Base-by-base conservation (phyloP, 53 echinoderm and acorn worm species). In the Patiria pectinifera region DNA sequence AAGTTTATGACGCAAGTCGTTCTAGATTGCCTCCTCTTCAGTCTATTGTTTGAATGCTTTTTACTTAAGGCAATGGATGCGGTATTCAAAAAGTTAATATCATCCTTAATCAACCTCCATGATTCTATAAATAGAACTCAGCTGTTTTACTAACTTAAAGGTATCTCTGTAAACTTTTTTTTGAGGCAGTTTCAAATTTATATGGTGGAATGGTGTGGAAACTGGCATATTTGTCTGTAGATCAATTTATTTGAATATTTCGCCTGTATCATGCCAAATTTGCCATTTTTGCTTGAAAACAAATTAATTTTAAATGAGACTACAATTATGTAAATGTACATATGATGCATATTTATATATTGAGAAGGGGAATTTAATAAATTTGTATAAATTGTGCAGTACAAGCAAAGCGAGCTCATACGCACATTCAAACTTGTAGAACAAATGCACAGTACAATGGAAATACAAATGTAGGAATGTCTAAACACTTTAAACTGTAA, bases 281-380 rank as follows among this genome's bases (percentile, higher is more conserved):
- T 24, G 74, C 74, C 74, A 74, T 74, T 74, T 35, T 22, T 74
- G 74, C 15, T 23, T 74, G 74, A 74, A 74, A 74, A 23, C 24
- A 23, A 74, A 74, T 23, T 74, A 18, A 74, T 21, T 74, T 74
- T 24, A 21, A 74, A 74, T n/a, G 24, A 74, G 24, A 18, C 66
- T 4, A 24, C 22, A 24, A 74, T 23, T n/a, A n/a, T 74, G 74
- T 74, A 74, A 74, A 74, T 74, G 66, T 66, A 18, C 10, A 22
- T 74, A 78, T 45, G 44, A 11, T 78, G 45, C 79, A 24, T 78
- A 78, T 78, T 78, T 78, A 78, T 78, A 78, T 78, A 78, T 78
- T 35, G 74, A n/a, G 19, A 23, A 23, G 21, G 5, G 70, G 12
- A 60, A 60, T 11, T 8, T 60, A 66, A 66, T 7, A 74, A 74